phyloP scores from a whole-genome alignment of 2,888 invertebrate genomes.

The Drosophila buzzatii region DNA sequence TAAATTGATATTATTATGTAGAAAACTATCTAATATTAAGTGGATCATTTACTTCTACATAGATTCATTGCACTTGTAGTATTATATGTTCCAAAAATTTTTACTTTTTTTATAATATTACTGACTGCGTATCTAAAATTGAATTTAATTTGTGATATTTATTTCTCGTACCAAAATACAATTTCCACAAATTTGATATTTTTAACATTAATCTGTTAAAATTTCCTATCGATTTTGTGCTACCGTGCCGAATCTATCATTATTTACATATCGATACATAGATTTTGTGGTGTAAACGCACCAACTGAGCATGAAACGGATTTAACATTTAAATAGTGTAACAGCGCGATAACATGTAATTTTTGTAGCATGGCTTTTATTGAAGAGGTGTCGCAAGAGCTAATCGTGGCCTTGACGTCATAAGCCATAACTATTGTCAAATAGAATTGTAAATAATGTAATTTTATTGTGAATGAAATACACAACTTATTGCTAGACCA shows the following conservation, averaged over 20 bases:
- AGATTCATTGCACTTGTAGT: background rate
- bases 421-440: background rate
- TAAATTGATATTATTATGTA: background rate
- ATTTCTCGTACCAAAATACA: background rate
- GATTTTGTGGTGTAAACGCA: background rate
- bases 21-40: background rate
- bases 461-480: background rate
- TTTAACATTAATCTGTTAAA: slow-evolving; percentile 9
- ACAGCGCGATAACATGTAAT: slow-evolving; percentile 15
- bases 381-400: slow-evolving; percentile 17
- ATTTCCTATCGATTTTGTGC: background rate
- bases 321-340: slow-evolving; percentile 2
- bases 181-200: background rate
- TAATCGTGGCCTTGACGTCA: slow-evolving; percentile 7
- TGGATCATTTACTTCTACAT: background rate
- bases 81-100: too few relatives aligned
- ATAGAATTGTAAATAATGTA: background rate
- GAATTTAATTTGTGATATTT: background rate
- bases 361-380: background rate
- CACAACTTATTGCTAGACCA: background rate
- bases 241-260: background rate
- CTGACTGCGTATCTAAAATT: too few relatives aligned
- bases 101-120: background rate
- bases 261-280: slow-evolving; percentile 15
- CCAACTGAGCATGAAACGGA: background rate